Conservation (phyloP, 2,113 vertebrate genomes). For the Geothlypis trichas region DNA sequence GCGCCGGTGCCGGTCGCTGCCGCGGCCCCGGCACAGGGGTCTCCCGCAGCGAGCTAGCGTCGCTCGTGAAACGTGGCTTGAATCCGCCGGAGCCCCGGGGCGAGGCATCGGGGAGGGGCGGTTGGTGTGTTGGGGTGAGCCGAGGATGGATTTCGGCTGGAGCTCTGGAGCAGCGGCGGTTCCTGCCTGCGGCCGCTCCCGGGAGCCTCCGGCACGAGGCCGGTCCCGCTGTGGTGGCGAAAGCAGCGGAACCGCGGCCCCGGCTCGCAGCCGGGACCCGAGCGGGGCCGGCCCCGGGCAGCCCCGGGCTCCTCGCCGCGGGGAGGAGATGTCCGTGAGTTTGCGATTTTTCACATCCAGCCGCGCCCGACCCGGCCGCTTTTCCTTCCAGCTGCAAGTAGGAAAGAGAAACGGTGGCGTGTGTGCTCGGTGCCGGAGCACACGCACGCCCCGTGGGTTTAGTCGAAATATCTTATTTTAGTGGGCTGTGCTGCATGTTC, state of each 20-base stretch:
- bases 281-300: neutral
- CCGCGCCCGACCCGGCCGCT: neutral
- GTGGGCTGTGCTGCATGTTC: neutral
- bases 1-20: neutral
- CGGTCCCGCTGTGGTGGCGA: neutral
- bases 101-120: neutral
- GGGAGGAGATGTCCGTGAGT: neutral
- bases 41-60: neutral
- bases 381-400: neutral
- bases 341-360: neutral
- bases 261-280: neutral
- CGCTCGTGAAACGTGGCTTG: neutral
- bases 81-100: neutral
- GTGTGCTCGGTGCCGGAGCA: neutral
- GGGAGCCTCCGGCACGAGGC: neutral
- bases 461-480: neutral
- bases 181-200: neutral
- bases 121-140: neutral
- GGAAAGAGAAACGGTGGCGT: neutral
- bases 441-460: neutral
- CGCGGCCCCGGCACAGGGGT: neutral
- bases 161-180: neutral
- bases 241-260: neutral
- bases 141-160: neutral
- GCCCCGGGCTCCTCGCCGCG: neutral